Evolutionary conservation across 2,113 vertebrate genomes (phyloP).

Genomic region (Centrocercus urophasianus): DNA sequence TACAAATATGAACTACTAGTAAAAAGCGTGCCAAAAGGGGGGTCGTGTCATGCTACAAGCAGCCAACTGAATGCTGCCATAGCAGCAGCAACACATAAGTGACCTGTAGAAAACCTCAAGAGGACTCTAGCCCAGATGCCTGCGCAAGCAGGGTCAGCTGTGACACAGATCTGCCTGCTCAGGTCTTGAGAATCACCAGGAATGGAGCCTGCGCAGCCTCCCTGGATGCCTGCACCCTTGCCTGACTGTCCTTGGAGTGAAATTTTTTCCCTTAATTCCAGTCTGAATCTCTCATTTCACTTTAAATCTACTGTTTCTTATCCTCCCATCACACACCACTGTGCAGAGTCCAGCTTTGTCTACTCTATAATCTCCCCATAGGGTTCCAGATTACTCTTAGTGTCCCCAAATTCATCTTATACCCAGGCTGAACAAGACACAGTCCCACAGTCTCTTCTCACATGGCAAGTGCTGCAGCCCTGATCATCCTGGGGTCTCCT

Average conservation of each 20-base stretch:
- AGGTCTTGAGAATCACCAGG: background rate
- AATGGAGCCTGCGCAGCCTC: background rate
- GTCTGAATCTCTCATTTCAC: background rate
- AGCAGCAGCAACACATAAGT: background rate
- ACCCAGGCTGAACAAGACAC: background rate
- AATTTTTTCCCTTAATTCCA: background rate
- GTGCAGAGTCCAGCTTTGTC: background rate
- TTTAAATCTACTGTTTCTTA: background rate
- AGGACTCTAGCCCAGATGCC: background rate
- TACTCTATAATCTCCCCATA: background rate
- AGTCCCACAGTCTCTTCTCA: background rate
- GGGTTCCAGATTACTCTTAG: background rate
- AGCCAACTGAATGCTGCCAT: rapidly evolving
- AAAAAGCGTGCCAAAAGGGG: background rate
- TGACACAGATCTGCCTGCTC: background rate
- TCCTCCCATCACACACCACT: background rate
- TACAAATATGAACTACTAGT: background rate
- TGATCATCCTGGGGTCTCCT: background rate
- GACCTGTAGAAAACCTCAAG: background rate
- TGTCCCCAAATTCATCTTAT: background rate
- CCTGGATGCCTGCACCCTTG: background rate
- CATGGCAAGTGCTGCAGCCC: background rate
- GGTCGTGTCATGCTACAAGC: background rate
- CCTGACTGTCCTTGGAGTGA: background rate
- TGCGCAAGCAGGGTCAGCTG: background rate